phyloP scores from a whole-genome alignment of 2,888 invertebrate genomes.

The Bursaphelenchus okinawaensis region DNA sequence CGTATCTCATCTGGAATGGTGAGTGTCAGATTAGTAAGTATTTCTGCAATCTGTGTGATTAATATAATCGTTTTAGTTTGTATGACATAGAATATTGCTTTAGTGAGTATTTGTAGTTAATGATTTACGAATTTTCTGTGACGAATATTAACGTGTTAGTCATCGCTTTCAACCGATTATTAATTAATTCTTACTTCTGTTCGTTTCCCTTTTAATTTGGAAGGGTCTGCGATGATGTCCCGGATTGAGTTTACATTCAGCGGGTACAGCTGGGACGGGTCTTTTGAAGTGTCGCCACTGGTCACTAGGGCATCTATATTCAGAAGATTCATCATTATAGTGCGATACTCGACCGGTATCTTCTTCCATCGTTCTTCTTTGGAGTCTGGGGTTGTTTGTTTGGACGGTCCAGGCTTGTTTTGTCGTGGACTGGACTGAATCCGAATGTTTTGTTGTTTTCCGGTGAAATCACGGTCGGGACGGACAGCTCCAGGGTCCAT shows the following conservation, averaged over 20 bases:
- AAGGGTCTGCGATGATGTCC: slow-evolving; percentile 46
- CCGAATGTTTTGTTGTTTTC: slow-evolving; percentile 21
- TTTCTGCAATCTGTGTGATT: too few species aligned
- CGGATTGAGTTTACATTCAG: slow-evolving; percentile 41
- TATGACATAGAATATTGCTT: not conserved
- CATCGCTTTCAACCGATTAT: too few species aligned
- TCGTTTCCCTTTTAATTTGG: slow-evolving; percentile 43
- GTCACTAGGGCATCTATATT: slow-evolving; percentile 50
- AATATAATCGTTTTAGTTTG: too few species aligned
- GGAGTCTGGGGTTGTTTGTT: not conserved
- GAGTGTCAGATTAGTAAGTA: not conserved
- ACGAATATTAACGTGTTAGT: too few species aligned
- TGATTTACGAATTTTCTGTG: too few species aligned
- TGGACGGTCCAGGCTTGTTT: slow-evolving; percentile 20
- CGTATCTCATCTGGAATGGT: slow-evolving; percentile 45
- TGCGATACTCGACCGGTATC: slow-evolving; percentile 51
- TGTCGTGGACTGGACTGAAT: not conserved
- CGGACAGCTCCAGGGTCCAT: slow-evolving; percentile 54
- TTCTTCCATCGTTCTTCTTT: slow-evolving; percentile 43
- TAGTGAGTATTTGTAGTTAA: too few species aligned
- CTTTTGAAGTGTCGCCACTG: slow-evolving; percentile 45
- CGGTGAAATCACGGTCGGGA: slow-evolving; percentile 47
- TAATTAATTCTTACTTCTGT: slow-evolving; percentile 36
- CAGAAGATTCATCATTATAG: slow-evolving; percentile 48
- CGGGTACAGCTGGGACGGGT: slow-evolving; percentile 46